phyloP scores from a whole-genome alignment of 1,140 invertebrate genomes.

The Phenacoccus solenopsis region DNA sequence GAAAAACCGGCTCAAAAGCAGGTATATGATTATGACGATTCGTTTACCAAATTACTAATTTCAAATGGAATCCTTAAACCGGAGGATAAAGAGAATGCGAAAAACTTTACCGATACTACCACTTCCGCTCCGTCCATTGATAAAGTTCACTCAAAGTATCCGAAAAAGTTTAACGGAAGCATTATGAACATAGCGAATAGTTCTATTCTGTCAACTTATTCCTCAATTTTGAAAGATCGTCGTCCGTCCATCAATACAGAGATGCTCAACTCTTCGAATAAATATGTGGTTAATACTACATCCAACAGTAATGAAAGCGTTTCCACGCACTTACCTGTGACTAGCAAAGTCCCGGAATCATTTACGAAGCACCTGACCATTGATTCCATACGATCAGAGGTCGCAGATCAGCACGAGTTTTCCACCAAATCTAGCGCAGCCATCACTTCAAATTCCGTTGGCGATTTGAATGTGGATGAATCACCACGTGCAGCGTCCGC shows the following conservation, averaged over 20 bases:
- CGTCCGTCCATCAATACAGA: too few relatives aligned
- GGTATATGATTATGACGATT: slow-evolving; percentile 2
- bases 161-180: slow-evolving; percentile 8
- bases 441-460: background rate
- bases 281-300: too few relatives aligned
- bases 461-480: background rate
- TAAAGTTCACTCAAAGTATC: background rate
- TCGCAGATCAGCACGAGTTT: background rate
- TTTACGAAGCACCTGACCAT: background rate
- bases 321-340: background rate
- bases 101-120: background rate
- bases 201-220: background rate
- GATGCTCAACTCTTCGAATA: too few relatives aligned
- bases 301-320: too few relatives aligned
- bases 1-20: background rate
- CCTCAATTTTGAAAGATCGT: background rate
- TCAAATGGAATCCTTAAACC: slow-evolving; percentile 2
- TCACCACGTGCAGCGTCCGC: background rate
- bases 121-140: background rate
- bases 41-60: background rate
- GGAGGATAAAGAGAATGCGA: background rate
- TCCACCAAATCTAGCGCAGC: background rate
- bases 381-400: background rate
- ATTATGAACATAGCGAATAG: background rate
- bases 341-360: background rate